Percentiles rank a stretch among this genome's conserved stretches.
These are phyloP conservation scores for Nycticorax nycticorax DNA, from an alignment of 2,113 vertebrate species.

Conservation along the genomic window DNA sequence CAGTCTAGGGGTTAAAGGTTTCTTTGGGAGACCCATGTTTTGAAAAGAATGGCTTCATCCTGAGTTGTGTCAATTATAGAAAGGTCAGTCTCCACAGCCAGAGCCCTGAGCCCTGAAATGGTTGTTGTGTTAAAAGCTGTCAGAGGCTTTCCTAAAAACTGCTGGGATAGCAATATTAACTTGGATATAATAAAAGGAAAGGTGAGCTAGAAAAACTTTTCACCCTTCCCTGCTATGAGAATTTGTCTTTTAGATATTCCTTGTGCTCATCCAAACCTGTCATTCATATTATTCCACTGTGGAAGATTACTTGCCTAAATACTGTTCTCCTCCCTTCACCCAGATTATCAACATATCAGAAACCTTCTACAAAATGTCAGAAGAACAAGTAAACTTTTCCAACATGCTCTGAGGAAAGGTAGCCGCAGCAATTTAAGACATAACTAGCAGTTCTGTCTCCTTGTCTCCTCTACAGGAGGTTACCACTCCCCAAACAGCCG, in stretches of 20 bases:
- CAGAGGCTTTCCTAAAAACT: constrained; percentile 64
- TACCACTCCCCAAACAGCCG: neutral
- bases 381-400: constrained; percentile 23
- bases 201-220: constrained; percentile 28
- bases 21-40: constrained; percentile 57
- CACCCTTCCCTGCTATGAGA: neutral
- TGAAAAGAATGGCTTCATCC: constrained; percentile 64
- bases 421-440: neutral
- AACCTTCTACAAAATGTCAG: constrained; percentile 37
- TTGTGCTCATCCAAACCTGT: constrained; percentile 6
- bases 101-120: constrained; percentile 49
- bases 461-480: constrained; percentile 1
- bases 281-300: constrained; percentile 9
- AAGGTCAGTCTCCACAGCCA: constrained; percentile 69
- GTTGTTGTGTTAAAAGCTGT: constrained; percentile 69
- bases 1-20: constrained; percentile 62
- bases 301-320: constrained; percentile 10
- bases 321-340: neutral
- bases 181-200: constrained; percentile 35
- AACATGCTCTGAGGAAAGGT: neutral
- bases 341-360: neutral
- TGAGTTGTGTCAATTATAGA: constrained; percentile 68
- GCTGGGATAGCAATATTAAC: constrained; percentile 56
- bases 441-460: neutral
- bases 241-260: neutral